A percentile compares a stretch with the other conserved stretches of the same genome.
Evolutionary conservation across 1,140 invertebrate species (phyloP).

Genomic region (Bombyx mori): DNA sequence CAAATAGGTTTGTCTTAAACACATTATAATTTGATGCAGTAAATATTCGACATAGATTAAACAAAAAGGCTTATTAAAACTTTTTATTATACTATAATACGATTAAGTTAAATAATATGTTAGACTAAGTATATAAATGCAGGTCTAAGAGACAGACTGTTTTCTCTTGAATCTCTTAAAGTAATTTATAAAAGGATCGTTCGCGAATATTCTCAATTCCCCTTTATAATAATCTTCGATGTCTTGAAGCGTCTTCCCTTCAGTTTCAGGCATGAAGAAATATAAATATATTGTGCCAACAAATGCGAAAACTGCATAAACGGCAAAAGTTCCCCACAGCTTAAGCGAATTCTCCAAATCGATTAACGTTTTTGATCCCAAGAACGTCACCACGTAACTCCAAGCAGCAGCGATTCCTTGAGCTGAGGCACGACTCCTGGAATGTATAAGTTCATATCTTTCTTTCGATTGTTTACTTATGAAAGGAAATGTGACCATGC

Average conservation of each 20-base stretch:
- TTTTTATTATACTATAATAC: too few species aligned
- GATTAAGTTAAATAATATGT: neutral
- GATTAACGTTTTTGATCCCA: slow-evolving; percentile 76
- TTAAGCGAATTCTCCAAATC: slow-evolving; percentile 65
- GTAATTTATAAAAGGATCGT: slow-evolving; percentile 52
- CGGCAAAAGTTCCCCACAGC: slow-evolving; percentile 73
- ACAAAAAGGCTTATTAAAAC: too few species aligned
- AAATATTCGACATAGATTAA: too few species aligned
- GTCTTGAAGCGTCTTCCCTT: slow-evolving; percentile 81
- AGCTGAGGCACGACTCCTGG: slow-evolving; percentile 70
- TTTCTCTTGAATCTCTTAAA: slow-evolving; percentile 36
- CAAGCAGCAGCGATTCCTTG: slow-evolving; percentile 72
- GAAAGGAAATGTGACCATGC: too few species aligned
- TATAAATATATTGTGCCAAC: slow-evolving; percentile 74
- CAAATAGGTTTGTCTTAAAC: too few species aligned
- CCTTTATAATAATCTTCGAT: slow-evolving; percentile 76
- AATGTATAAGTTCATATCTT: slow-evolving; percentile 16
- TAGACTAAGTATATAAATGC: neutral
- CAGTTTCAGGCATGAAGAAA: slow-evolving; percentile 85
- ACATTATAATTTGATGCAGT: too few species aligned
- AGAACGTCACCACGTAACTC: slow-evolving; percentile 74
- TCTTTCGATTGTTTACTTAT: too few species aligned
- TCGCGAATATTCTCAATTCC: slow-evolving; percentile 49
- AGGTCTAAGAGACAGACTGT: neutral
- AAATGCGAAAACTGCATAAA: slow-evolving; percentile 74